phyloP scores from a whole-genome alignment of 2,888 invertebrate genomes.

The Phaedon cochleariae region DNA sequence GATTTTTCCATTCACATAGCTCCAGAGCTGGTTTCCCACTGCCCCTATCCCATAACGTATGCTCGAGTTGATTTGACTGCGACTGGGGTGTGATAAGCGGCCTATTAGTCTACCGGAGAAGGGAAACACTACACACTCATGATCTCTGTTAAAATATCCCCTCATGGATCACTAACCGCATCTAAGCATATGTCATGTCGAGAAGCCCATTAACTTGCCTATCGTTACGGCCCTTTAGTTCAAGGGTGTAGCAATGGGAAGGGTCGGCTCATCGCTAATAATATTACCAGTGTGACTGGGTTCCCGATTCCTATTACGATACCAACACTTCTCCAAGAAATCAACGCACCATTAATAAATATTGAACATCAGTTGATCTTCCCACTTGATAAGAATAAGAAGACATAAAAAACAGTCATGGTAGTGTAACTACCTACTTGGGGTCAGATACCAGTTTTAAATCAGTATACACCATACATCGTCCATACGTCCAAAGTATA shows the following conservation, averaged over 20 bases:
- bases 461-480: no score
- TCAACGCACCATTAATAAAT: no score
- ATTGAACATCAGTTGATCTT: no score
- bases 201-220: slow-evolving; percentile 47
- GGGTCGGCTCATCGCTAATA: not conserved
- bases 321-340: no score
- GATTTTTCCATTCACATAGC: not conserved
- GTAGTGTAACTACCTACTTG: no score
- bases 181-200: slow-evolving; percentile 49
- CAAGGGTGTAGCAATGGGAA: slow-evolving; percentile 6
- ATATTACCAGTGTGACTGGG: not conserved
- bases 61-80: slow-evolving; percentile 44
- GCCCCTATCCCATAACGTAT: slow-evolving; percentile 29
- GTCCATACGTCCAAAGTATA: no score
- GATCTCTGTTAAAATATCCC: slow-evolving; percentile 29
- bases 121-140: not conserved
- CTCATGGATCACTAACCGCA: slow-evolving; percentile 47
- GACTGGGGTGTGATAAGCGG: slow-evolving; percentile 50
- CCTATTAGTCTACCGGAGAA: slow-evolving; percentile 36
- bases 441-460: no score
- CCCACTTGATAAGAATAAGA: no score
- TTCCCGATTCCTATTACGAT: no score
- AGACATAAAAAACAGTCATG: no score
- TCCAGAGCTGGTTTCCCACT: not conserved
- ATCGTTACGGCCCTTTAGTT: slow-evolving; percentile 39